A percentile compares a stretch with the other conserved stretches of the same genome.
Conservation (phyloP, 1,140 invertebrate genomes). For the Asbolus verrucosus region DNA sequence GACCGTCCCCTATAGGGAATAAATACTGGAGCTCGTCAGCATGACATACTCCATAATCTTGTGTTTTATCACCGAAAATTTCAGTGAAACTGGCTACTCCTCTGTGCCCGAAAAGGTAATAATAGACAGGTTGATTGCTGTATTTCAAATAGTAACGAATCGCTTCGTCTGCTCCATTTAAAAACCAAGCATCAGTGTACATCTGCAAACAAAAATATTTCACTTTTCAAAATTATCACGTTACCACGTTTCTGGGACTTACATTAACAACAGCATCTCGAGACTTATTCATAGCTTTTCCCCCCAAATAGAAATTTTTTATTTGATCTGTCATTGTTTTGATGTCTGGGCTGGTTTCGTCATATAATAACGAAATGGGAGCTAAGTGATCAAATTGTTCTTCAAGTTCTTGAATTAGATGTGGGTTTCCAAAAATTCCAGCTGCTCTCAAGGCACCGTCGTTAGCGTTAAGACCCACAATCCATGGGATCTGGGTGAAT, state of each 20-base stretch:
- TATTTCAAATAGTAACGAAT: conserved; percentile 68
- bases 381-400: conserved; percentile 70
- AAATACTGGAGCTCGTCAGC: conserved; percentile 81
- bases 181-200: conserved; percentile 78
- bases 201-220: no score
- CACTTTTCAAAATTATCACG: no score
- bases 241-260: no score
- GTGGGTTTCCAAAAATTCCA: conserved; percentile 61
- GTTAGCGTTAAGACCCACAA: conserved; percentile 75
- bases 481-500: conserved; percentile 72
- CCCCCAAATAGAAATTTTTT: conserved; percentile 72
- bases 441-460: conserved; percentile 77
- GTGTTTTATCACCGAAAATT: conserved; percentile 73
- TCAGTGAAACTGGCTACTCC: conserved; percentile 76
- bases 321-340: conserved; percentile 69
- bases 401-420: conserved; percentile 69
- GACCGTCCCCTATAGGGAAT: conserved; percentile 73
- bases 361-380: conserved; percentile 72
- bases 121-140: conserved; percentile 69
- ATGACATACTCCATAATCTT: conserved; percentile 77
- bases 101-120: conserved; percentile 75
- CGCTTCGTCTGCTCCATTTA: conserved; percentile 70
- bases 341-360: conserved; percentile 68
- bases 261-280: conserved; percentile 14
- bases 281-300: conserved; percentile 65